phyloP scores from a whole-genome alignment of 1,140 invertebrate genomes.

The Geopemphigus sp. region DNA sequence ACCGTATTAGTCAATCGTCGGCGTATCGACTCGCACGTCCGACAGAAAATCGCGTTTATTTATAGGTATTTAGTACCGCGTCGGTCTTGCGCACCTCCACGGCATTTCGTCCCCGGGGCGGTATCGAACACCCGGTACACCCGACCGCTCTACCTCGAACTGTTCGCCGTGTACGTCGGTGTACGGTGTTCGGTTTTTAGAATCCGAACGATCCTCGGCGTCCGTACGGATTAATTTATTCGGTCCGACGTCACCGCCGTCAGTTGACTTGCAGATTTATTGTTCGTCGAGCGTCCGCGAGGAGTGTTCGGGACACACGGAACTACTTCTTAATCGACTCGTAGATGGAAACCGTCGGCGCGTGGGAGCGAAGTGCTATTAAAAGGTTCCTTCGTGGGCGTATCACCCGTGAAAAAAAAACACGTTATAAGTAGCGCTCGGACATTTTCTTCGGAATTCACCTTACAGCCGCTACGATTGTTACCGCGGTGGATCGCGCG shows the following conservation, averaged over 20 bases:
- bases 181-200: not conserved
- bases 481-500: not conserved
- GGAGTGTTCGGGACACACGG: not conserved
- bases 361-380: conserved; percentile 23
- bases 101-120: too few species aligned
- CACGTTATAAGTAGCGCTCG: not conserved
- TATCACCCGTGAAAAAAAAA: not conserved
- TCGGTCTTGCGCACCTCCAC: too few species aligned
- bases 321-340: conserved; percentile 5
- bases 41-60: not conserved
- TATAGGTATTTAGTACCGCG: not conserved
- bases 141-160: not conserved
- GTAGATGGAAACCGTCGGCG: conserved; percentile 1
- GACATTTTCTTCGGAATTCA: conserved; percentile 18
- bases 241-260: not conserved
- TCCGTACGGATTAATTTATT: not conserved
- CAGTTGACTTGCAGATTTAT: conserved; percentile 16
- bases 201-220: too few species aligned
- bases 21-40: conserved; percentile 6
- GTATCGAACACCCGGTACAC: too few species aligned
- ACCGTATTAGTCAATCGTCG: not conserved
- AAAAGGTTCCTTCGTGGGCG: conserved; percentile 21
- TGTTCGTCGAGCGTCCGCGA: not conserved
- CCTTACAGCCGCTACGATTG: not conserved
- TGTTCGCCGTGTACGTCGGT: not conserved